Percentiles rank a stretch among this genome's conserved stretches.
phyloP scores from a whole-genome alignment of 2,888 invertebrate genomes.

The Synergus japonicus region DNA sequence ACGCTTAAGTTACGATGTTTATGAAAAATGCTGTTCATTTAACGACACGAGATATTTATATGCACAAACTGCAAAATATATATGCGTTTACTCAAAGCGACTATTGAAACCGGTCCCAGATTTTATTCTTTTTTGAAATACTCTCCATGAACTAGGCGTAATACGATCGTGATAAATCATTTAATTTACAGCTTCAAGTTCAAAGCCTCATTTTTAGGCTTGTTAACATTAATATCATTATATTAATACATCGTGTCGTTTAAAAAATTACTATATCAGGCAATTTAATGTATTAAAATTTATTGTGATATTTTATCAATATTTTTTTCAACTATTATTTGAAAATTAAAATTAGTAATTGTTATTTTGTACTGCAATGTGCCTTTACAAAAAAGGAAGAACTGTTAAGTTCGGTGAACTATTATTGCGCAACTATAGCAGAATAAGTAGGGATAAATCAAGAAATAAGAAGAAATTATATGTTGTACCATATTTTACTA shows the following conservation, averaged over 20 bases:
- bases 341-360: not conserved
- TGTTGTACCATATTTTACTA: no score
- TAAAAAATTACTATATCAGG: no score
- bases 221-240: not conserved
- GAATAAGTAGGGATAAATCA: not conserved
- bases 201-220: not conserved
- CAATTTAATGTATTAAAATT: no score
- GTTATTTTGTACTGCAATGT: not conserved
- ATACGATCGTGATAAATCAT: not conserved
- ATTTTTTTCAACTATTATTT: no score
- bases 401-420: slow-evolving; percentile 39
- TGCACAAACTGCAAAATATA: not conserved
- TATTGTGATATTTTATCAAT: no score
- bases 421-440: not conserved
- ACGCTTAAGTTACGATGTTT: not conserved
- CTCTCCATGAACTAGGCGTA: not conserved
- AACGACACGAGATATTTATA: slow-evolving; percentile 18
- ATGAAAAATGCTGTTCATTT: slow-evolving; percentile 16
- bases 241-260: no score
- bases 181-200: not conserved
- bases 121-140: not conserved
- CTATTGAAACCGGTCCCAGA: slow-evolving; percentile 16
- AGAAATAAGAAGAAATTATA: not conserved
- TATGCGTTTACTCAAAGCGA: not conserved
- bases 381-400: not conserved